Percentiles rank a stretch among this genome's conserved stretches.
Evolutionary conservation across 2,888 invertebrate genomes (phyloP).

Genomic region (Anarsia innoxiella): DNA sequence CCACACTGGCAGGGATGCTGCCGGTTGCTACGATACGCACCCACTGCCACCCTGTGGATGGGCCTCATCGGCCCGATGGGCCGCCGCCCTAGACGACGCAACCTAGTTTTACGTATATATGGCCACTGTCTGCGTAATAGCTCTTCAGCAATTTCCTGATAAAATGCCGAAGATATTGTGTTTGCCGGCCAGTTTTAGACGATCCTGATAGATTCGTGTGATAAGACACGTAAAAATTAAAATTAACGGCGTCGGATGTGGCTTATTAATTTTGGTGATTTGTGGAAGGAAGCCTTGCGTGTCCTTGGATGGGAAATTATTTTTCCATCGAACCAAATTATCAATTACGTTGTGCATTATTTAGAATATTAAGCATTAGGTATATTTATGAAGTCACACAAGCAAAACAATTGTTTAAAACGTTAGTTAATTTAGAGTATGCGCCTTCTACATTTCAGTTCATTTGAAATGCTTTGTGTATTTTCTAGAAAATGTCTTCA

Average conservation of each 20-base stretch:
- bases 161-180: constrained; percentile 46
- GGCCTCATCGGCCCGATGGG: constrained; percentile 28
- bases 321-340: too few relatives aligned
- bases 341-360: too few relatives aligned
- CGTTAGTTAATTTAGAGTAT: too few relatives aligned
- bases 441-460: too few relatives aligned
- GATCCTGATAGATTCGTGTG: constrained; percentile 8
- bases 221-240: constrained; percentile 7
- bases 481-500: background rate
- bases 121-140: constrained; percentile 64
- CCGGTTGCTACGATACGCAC: constrained; percentile 67
- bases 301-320: too few relatives aligned
- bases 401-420: too few relatives aligned
- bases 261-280: too few relatives aligned
- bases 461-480: background rate
- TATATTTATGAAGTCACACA: too few relatives aligned
- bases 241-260: background rate
- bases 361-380: too few relatives aligned
- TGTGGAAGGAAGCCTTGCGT: too few relatives aligned
- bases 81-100: constrained; percentile 66
- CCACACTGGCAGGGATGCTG: constrained; percentile 71
- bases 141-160: constrained; percentile 69
- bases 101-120: constrained; percentile 67
- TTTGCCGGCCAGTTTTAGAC: constrained; percentile 10
- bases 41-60: constrained; percentile 46